phyloP scores from a whole-genome alignment of 2,113 vertebrate species.

The Salvelinus fontinalis region DNA sequence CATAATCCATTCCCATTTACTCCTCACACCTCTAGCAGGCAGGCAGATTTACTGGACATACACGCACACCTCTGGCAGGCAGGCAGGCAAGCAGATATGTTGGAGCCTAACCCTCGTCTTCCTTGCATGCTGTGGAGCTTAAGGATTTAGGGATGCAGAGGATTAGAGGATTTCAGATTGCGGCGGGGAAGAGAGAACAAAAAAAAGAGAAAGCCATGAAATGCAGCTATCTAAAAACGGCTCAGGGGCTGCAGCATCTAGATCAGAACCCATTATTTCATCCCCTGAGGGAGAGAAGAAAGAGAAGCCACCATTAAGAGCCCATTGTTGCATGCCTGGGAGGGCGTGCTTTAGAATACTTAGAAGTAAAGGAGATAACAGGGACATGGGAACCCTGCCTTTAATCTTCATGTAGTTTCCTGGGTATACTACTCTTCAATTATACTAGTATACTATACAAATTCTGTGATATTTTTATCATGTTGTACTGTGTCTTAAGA shows the following conservation, averaged over 20 bases:
- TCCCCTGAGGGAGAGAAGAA: conserved; percentile 34
- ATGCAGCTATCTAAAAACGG: conserved; percentile 64
- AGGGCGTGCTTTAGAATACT: conserved; percentile 35
- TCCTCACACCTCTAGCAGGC: conserved; percentile 31
- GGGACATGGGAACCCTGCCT: conserved; percentile 7
- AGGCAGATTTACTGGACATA: conserved; percentile 30
- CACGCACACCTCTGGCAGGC: conserved; percentile 7
- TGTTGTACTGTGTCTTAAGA: too few species aligned
- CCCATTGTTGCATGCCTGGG: conserved; percentile 19
- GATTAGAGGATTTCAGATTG: conserved; percentile 70
- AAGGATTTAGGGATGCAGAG: conserved; percentile 57
- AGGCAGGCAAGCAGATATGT: conserved; percentile 40
- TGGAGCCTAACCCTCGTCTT: conserved; percentile 49
- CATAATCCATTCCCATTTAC: conserved; percentile 18
- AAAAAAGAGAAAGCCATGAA: conserved; percentile 39
- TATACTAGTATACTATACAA: neutral
- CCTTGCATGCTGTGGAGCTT: conserved; percentile 42
- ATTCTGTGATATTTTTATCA: neutral
- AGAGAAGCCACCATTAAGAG: conserved; percentile 27
- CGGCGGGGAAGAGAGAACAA: conserved; percentile 48
- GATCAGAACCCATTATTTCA: conserved; percentile 60
- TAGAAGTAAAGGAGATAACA: conserved; percentile 31
- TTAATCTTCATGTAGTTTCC: neutral
- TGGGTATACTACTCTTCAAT: neutral
- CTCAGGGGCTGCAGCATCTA: conserved; percentile 61